These are phyloP conservation scores for Parauchenoglanis punctatus DNA, from an alignment of 2,797 vertebrate genomes.

Conservation along the genomic window DNA sequence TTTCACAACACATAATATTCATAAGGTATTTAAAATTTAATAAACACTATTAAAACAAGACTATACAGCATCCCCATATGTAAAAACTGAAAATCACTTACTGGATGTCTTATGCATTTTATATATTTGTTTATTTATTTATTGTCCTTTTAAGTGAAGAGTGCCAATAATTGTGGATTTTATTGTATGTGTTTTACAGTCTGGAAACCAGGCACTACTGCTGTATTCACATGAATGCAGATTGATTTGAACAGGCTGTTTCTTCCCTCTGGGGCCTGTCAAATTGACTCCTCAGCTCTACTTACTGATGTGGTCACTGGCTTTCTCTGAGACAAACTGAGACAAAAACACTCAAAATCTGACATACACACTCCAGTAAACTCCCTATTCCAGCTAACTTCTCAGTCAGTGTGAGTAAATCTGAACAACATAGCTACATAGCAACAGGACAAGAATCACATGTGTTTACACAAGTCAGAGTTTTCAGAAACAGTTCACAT, in stretches of 20 bases:
- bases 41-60: not conserved
- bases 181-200: constrained; percentile 8
- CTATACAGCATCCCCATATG: not conserved
- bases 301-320: constrained; percentile 44
- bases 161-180: not conserved
- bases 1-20: not conserved
- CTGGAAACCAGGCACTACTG: not conserved
- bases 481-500: not conserved
- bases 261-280: constrained; percentile 46
- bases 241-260: constrained; percentile 38
- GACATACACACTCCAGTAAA: constrained; percentile 22
- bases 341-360: constrained; percentile 23
- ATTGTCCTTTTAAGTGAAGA: not conserved
- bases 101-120: not conserved
- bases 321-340: constrained; percentile 35
- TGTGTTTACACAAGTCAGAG: not conserved
- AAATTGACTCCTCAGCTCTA: constrained; percentile 42
- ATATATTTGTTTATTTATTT: not conserved
- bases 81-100: not conserved
- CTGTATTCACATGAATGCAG: constrained; percentile 43
- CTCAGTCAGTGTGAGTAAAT: not conserved
- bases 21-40: too few relatives aligned
- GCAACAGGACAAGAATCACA: not conserved
- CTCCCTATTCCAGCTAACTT: not conserved
- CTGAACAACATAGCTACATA: not conserved